Evolutionary conservation across 2,797 vertebrate species (phyloP).

Genomic region (Poecilia velifera): DNA sequence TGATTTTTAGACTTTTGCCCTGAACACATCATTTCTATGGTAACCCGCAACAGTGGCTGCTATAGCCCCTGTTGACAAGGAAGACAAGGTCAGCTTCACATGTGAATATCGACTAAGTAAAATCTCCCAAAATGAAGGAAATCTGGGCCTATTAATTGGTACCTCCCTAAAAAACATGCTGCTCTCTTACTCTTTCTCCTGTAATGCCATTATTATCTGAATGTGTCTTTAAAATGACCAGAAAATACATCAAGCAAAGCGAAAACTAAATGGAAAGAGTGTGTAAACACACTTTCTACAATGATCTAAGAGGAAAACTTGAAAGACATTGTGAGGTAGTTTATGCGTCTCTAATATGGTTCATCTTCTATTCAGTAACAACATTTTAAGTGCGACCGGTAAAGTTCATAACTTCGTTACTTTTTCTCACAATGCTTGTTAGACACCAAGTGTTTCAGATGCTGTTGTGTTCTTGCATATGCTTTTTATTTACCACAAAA

Average conservation of each 20-base stretch:
- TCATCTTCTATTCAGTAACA: neutral
- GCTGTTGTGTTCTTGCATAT: neutral
- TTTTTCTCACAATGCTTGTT: neutral
- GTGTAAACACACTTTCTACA: neutral
- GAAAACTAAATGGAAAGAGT: neutral
- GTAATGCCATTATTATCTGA: neutral
- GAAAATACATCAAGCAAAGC: neutral
- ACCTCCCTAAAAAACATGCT: neutral
- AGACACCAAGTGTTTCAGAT: neutral
- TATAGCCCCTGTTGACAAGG: too few species aligned
- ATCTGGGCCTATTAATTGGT: too few species aligned
- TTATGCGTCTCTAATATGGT: neutral
- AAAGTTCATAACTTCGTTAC: neutral
- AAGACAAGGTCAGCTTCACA: too few species aligned
- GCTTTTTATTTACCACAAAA: neutral
- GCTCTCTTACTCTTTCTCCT: neutral
- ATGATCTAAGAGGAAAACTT: neutral
- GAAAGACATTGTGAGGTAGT: neutral
- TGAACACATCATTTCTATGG: neutral
- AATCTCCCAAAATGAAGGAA: too few species aligned
- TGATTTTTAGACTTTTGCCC: too few species aligned
- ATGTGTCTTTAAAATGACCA: neutral
- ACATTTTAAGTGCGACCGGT: neutral
- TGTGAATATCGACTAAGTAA: too few species aligned
- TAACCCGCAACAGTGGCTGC: neutral